These are phyloP conservation scores for Spisula subtruncata DNA, from an alignment of 2,888 invertebrate genomes.

Conservation along the genomic window DNA sequence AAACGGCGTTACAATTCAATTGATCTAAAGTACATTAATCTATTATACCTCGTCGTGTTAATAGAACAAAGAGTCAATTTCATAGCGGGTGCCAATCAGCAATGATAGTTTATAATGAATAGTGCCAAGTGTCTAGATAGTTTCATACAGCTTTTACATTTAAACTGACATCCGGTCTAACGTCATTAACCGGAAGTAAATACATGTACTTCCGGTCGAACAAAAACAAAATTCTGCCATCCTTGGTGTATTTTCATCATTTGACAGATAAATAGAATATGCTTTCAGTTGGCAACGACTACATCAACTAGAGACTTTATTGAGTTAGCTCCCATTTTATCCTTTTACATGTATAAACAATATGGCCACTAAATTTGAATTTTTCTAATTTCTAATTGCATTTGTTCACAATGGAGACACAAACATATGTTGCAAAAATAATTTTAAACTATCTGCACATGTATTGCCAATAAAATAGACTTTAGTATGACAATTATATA, in stretches of 20 bases:
- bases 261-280: too few species aligned
- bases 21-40: background rate
- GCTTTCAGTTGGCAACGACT: too few species aligned
- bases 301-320: too few species aligned
- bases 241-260: background rate
- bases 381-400: too few species aligned
- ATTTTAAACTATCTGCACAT: too few species aligned
- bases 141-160: conserved; percentile 1
- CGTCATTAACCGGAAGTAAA: conserved; percentile 35
- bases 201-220: conserved; percentile 35
- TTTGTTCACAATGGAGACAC: too few species aligned
- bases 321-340: too few species aligned
- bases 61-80: background rate
- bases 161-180: conserved; percentile 1
- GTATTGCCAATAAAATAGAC: too few species aligned
- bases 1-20: background rate
- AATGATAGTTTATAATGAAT: background rate
- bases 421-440: too few species aligned
- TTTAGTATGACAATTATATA: too few species aligned
- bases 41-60: background rate
- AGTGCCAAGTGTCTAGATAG: background rate
- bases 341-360: too few species aligned
- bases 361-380: too few species aligned
- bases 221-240: background rate
- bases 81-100: background rate